Conservation (phyloP, 2,888 invertebrate genomes). For the Harpalus rubripes region DNA sequence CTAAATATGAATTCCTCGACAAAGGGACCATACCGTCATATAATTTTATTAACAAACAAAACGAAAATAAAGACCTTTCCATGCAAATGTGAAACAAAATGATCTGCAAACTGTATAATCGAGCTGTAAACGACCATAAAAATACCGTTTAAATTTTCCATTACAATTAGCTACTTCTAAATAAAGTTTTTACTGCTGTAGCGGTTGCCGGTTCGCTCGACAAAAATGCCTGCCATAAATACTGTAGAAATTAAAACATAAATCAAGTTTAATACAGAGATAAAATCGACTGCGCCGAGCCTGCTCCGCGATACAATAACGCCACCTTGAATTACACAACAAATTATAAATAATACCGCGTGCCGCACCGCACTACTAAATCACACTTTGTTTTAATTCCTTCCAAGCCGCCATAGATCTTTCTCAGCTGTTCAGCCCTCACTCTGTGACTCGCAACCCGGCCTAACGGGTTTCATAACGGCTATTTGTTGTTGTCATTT, state of each 20-base stretch:
- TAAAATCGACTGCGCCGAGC: constrained; percentile 41
- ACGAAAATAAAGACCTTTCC: constrained; percentile 36
- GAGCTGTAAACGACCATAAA: constrained; percentile 61
- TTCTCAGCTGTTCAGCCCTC: constrained; percentile 44
- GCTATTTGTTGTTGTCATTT: constrained; percentile 50
- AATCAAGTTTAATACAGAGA: constrained; percentile 66
- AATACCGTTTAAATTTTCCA: constrained; percentile 62
- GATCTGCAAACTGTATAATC: constrained; percentile 57
- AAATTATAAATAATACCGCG: constrained; percentile 66
- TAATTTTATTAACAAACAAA: constrained; percentile 49
- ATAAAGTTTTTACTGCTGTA: constrained; percentile 62
- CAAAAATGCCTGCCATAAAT: constrained; percentile 62
- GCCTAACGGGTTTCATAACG: constrained; percentile 41
- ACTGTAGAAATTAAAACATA: constrained; percentile 65
- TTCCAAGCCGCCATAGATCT: constrained; percentile 65
- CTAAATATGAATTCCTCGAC: constrained; percentile 16
- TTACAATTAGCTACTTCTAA: constrained; percentile 65
- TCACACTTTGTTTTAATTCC: constrained; percentile 67
- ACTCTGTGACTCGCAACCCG: constrained; percentile 4
- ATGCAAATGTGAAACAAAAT: constrained; percentile 48
- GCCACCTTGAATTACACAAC: constrained; percentile 66
- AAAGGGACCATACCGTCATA: constrained; percentile 21
- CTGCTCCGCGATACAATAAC: constrained; percentile 55
- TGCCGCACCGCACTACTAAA: constrained; percentile 46
- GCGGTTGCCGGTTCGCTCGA: constrained; percentile 38